Evolutionary conservation across 2,888 invertebrate species (phyloP).

Genomic region (Apantesis nais): DNA sequence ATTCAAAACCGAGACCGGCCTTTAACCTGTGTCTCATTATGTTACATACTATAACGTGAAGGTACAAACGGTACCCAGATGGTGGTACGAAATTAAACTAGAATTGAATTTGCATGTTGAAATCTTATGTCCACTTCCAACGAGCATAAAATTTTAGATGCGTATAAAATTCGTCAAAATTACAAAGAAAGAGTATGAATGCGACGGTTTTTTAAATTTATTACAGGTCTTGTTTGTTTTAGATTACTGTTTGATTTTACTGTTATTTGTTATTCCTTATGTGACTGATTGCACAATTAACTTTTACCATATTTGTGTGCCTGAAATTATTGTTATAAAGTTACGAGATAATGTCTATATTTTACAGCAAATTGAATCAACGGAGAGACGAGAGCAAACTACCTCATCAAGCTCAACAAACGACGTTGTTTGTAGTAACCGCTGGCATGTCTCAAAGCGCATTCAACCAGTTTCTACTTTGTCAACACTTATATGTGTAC

Average conservation of each 20-base stretch:
- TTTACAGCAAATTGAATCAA: neutral
- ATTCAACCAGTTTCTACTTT: neutral
- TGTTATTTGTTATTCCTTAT: no score
- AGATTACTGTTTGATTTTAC: neutral
- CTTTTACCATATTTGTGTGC: no score
- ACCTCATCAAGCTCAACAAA: neutral
- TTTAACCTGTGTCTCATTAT: constrained; percentile 5
- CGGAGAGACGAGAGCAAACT: neutral
- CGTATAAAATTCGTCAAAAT: neutral
- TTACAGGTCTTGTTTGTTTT: neutral
- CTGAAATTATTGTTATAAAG: neutral
- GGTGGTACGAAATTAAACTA: constrained; percentile 49
- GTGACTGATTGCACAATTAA: neutral
- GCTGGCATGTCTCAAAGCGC: neutral
- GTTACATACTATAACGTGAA: neutral
- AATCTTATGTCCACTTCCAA: constrained; percentile 1
- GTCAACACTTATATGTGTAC: neutral
- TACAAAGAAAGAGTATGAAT: neutral
- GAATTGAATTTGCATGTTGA: constrained; percentile 48
- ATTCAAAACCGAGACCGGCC: neutral
- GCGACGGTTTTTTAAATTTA: neutral
- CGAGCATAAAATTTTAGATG: neutral
- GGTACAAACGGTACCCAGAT: constrained; percentile 41
- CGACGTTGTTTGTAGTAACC: neutral
- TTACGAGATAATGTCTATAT: neutral